Conservation (phyloP, 2,888 invertebrate genomes). For the Cerastis rubricosa region DNA sequence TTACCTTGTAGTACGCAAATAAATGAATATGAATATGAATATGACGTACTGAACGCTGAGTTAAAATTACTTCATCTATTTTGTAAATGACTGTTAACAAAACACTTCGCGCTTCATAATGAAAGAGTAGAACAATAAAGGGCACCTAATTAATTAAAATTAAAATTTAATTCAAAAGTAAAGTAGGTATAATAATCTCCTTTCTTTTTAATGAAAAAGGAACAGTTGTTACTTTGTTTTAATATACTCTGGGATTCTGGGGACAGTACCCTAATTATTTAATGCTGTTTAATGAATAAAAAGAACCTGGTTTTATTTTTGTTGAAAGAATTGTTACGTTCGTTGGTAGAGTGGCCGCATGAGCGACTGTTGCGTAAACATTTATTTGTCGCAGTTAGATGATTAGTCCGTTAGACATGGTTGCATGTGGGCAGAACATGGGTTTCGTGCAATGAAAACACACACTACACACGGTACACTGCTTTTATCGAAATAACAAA, state of each 20-base stretch:
- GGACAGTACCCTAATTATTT: neutral
- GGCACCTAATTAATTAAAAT: neutral
- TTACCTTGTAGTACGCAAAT: no score
- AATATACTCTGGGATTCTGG: neutral
- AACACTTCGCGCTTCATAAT: neutral
- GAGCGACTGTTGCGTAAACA: neutral
- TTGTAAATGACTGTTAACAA: neutral
- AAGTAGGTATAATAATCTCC: neutral
- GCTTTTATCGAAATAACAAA: no score
- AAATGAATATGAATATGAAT: no score
- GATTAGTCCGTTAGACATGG: no score
- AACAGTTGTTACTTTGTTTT: neutral
- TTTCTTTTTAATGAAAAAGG: conserved; percentile 1
- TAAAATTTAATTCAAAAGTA: neutral
- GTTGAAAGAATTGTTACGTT: neutral
- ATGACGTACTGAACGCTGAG: no score
- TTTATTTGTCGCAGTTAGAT: no score
- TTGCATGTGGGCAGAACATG: no score
- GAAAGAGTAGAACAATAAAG: neutral
- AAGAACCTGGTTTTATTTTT: neutral
- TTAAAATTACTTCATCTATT: no score
- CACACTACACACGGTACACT: no score
- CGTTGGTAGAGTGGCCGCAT: neutral
- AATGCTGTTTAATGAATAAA: neutral
- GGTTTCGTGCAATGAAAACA: no score